Conservation (phyloP, 1,140 invertebrate species). For the Drosophila lini region DNA sequence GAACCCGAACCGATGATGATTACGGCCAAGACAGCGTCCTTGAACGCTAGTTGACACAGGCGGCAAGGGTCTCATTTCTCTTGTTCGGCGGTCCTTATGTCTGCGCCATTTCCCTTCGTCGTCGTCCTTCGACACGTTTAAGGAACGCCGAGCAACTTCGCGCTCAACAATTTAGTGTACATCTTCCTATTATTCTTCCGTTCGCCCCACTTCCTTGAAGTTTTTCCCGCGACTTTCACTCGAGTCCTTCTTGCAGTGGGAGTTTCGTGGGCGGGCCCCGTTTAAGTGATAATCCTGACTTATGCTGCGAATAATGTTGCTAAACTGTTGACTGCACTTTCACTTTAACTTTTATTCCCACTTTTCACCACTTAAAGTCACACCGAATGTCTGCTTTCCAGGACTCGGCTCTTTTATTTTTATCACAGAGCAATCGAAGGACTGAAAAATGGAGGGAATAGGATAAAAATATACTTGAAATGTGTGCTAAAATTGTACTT, state of each 20-base stretch:
- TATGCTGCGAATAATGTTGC: conserved; percentile 75
- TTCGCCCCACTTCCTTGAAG: conserved; percentile 30
- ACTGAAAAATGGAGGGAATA: not conserved
- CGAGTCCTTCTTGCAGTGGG: conserved; percentile 37
- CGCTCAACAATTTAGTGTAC: conserved; percentile 61
- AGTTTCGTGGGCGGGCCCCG: conserved; percentile 19
- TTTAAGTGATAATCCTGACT: conserved; percentile 79
- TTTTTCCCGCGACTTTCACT: conserved; percentile 50
- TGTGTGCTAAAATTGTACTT: not conserved
- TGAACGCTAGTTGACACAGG: conserved; percentile 64
- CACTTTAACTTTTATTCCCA: conserved; percentile 35
- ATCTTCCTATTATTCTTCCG: conserved; percentile 57
- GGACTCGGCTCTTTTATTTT: not conserved
- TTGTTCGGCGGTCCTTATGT: conserved; percentile 13
- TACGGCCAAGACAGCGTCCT: conserved; percentile 49
- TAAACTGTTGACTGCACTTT: conserved; percentile 64
- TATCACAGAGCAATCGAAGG: not conserved
- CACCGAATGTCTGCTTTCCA: conserved; percentile 3
- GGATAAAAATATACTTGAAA: not conserved
- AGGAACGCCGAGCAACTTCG: conserved; percentile 44
- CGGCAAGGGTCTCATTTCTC: conserved; percentile 21
- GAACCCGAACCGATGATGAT: conserved; percentile 16
- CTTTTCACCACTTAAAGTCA: conserved; percentile 35
- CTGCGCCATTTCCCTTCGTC: conserved; percentile 18
- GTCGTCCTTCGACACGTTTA: conserved; percentile 22